Evolutionary conservation across 2,888 invertebrate genomes (phyloP).

Genomic region (Bugulina stolonifera): DNA sequence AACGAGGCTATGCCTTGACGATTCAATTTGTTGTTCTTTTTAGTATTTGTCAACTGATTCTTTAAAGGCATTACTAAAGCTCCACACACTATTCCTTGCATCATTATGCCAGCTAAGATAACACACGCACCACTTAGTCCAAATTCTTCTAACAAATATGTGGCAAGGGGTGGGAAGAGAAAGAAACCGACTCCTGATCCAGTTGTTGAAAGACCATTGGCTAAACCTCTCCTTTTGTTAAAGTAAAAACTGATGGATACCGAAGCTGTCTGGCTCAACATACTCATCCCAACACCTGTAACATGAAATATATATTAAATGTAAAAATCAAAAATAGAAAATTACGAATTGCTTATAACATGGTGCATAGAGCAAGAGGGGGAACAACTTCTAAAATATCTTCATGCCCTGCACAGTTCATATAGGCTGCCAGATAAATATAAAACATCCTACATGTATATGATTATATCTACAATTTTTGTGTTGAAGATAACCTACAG

Average conservation of each 20-base stretch:
- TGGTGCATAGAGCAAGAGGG: no score
- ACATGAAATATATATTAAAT: background rate
- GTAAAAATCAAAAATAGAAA: no score
- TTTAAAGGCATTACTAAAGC: background rate
- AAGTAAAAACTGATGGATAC: constrained; percentile 21
- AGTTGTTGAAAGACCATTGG: background rate
- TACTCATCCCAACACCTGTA: constrained; percentile 18
- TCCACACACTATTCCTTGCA: constrained; percentile 15
- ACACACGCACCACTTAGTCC: constrained; percentile 2
- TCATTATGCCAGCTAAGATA: constrained; percentile 16
- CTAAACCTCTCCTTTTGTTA: constrained; percentile 15
- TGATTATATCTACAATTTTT: no score
- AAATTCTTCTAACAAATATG: constrained; percentile 13
- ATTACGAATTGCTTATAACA: no score
- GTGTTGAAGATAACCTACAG: no score
- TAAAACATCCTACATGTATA: no score
- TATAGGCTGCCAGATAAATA: no score
- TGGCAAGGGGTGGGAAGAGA: background rate
- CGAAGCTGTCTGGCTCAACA: constrained; percentile 20
- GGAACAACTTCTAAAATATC: no score
- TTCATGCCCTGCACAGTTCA: no score
- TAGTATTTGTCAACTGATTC: background rate
- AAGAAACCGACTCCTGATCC: constrained; percentile 18
- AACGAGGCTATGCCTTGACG: constrained; percentile 1
- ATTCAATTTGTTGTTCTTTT: background rate